Evolutionary conservation across 2,888 invertebrate genomes (phyloP).

Genomic region (Protophormia terraenovae): DNA sequence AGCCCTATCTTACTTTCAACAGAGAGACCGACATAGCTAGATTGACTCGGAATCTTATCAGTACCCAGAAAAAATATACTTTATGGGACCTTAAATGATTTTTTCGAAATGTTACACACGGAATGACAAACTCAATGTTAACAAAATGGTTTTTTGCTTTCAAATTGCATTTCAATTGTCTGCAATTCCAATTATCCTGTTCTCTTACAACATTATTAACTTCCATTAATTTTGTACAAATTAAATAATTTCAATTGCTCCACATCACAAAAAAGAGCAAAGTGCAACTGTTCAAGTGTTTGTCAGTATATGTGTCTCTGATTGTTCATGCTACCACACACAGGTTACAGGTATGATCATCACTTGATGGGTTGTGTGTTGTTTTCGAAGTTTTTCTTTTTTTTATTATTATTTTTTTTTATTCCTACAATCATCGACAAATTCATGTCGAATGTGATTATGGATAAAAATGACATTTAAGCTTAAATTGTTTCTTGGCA

Average conservation of each 20-base stretch:
- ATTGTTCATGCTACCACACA: not conserved
- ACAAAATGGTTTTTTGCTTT: too few relatives aligned
- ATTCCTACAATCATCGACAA: constrained; percentile 20
- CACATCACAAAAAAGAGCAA: not conserved
- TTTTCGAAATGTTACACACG: too few relatives aligned
- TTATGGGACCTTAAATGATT: too few relatives aligned
- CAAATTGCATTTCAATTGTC: constrained; percentile 55
- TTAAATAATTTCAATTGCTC: constrained; percentile 64
- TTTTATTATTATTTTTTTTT: not conserved
- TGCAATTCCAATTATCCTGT: constrained; percentile 42
- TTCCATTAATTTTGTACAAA: constrained; percentile 61
- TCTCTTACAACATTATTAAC: constrained; percentile 54
- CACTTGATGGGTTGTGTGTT: constrained; percentile 14
- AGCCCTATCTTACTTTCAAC: too few relatives aligned
- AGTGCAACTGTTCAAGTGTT: constrained; percentile 4
- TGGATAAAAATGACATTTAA: constrained; percentile 69
- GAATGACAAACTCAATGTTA: too few relatives aligned
- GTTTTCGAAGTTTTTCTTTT: not conserved
- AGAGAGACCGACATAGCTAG: too few relatives aligned
- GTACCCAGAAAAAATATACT: too few relatives aligned
- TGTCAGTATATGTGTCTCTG: not conserved
- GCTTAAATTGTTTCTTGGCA: constrained; percentile 81
- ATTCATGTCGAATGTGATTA: constrained; percentile 72
- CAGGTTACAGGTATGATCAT: constrained; percentile 15
- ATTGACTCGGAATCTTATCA: too few relatives aligned